phyloP scores from a whole-genome alignment of 2,888 invertebrate species.

The Vandiemenella viatica region DNA sequence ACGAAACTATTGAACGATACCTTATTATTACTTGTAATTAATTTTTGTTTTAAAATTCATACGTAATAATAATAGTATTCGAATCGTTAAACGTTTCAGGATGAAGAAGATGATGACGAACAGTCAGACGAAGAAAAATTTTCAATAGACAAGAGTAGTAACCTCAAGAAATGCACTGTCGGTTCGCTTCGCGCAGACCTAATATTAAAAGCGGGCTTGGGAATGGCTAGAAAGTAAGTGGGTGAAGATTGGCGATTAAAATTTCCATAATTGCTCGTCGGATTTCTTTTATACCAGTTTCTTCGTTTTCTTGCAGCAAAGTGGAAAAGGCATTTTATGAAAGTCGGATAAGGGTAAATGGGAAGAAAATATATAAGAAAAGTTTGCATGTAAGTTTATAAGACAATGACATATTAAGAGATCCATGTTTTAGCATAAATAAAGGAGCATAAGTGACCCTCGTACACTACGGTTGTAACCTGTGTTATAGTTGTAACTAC shows the following conservation, averaged over 20 bases:
- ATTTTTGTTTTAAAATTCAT: too few relatives aligned
- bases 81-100: too few relatives aligned
- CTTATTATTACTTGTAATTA: too few relatives aligned
- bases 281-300: too few relatives aligned
- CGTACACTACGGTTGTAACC: too few relatives aligned
- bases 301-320: conserved; percentile 42
- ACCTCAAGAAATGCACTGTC: conserved; percentile 44
- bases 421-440: too few relatives aligned
- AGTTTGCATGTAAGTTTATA: conserved; percentile 44
- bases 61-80: too few relatives aligned
- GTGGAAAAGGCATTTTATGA: conserved; percentile 66
- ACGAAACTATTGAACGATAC: too few relatives aligned
- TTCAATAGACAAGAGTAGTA: conserved; percentile 31
- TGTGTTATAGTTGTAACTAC: too few relatives aligned
- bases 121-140: not conserved
- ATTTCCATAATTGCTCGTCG: too few relatives aligned
- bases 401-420: conserved; percentile 1
- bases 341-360: conserved; percentile 65
- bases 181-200: conserved; percentile 55
- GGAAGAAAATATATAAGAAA: conserved; percentile 59
- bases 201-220: conserved; percentile 50
- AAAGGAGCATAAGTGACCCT: too few relatives aligned
- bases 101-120: conserved; percentile 4
- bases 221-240: conserved; percentile 55
- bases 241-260: conserved; percentile 17